phyloP scores from a whole-genome alignment of 2,888 invertebrate genomes.

The Cataglyphis livida region DNA sequence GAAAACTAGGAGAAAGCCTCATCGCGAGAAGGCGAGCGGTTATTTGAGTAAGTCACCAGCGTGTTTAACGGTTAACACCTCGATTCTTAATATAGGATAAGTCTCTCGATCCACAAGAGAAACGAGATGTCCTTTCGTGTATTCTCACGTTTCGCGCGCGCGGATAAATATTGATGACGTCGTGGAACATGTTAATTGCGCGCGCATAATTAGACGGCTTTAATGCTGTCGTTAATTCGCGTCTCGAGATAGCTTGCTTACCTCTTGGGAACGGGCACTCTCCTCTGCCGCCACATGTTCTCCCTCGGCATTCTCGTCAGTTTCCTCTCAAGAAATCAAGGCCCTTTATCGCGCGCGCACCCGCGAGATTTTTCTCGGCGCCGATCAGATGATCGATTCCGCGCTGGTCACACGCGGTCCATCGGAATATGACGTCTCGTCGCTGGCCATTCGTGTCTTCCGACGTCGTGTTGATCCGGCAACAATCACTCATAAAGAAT shows the following conservation, averaged over 20 bases:
- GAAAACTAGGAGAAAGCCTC: not conserved
- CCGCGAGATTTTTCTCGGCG: not conserved
- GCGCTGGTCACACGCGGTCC: constrained; percentile 32
- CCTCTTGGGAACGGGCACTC: constrained; percentile 84
- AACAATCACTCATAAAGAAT: constrained; percentile 30
- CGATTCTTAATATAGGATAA: constrained; percentile 28
- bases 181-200: constrained; percentile 49
- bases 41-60: constrained; percentile 19
- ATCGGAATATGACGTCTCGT: not conserved
- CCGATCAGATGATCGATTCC: constrained; percentile 11
- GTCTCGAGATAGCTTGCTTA: constrained; percentile 65
- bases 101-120: constrained; percentile 16
- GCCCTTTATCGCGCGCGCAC: not conserved
- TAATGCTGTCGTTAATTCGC: constrained; percentile 29
- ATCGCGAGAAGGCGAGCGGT: not conserved
- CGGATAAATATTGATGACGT: constrained; percentile 54
- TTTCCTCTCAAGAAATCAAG: constrained; percentile 1
- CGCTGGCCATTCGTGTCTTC: constrained; percentile 10
- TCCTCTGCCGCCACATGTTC: constrained; percentile 83
- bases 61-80: constrained; percentile 49
- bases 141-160: constrained; percentile 61
- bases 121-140: constrained; percentile 39
- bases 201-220: constrained; percentile 46
- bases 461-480: not conserved
- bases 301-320: constrained; percentile 77